Conservation (phyloP, 2,113 vertebrate genomes). For the Etheostoma spectabile region DNA sequence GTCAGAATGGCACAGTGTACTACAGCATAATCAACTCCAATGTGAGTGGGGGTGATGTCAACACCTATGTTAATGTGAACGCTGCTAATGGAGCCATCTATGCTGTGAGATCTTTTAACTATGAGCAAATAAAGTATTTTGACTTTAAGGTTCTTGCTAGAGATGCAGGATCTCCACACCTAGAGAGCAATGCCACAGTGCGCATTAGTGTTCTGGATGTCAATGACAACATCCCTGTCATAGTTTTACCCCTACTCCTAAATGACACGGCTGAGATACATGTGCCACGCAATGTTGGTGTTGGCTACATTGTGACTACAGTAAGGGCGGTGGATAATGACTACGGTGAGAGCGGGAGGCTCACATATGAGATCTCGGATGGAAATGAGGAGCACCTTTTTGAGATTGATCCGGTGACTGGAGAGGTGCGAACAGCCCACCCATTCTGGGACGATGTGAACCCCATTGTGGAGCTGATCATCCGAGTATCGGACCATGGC, state of each 20-base stretch:
- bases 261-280: slow-evolving; percentile 98
- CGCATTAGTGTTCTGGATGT: slow-evolving; percentile 95
- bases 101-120: slow-evolving; percentile 96
- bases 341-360: slow-evolving; percentile 96
- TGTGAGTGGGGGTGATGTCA: slow-evolving; percentile 96
- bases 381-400: slow-evolving; percentile 98
- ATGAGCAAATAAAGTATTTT: slow-evolving; percentile 97
- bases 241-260: slow-evolving; percentile 92
- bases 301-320: slow-evolving; percentile 95
- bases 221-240: slow-evolving; percentile 97
- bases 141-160: slow-evolving; percentile 97
- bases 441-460: slow-evolving; percentile 96
- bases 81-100: slow-evolving; percentile 98
- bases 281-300: slow-evolving; percentile 94
- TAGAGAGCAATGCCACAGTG: slow-evolving; percentile 96
- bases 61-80: slow-evolving; percentile 97
- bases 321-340: slow-evolving; percentile 96
- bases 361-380: slow-evolving; percentile 97
- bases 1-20: slow-evolving; percentile 96
- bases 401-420: slow-evolving; percentile 93
- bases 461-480: slow-evolving; percentile 94
- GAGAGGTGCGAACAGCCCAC: slow-evolving; percentile 95
- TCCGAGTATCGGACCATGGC: slow-evolving; percentile 96
- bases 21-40: slow-evolving; percentile 96
- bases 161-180: slow-evolving; percentile 94